phyloP scores from a whole-genome alignment of 2,113 vertebrate genomes.

The Aegotheles bennettii region DNA sequence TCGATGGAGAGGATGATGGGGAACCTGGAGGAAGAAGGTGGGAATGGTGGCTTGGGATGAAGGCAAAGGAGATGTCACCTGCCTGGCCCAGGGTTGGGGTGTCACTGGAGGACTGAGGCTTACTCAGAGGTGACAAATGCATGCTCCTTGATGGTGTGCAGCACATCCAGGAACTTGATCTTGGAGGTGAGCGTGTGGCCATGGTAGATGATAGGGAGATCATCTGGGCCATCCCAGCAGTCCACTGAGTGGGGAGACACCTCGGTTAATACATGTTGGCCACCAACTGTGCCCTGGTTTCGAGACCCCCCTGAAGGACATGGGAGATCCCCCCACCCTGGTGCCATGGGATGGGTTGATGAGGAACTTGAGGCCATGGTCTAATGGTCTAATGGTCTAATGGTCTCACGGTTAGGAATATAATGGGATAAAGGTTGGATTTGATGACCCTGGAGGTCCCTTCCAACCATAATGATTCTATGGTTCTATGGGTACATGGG shows the following conservation, averaged over 20 bases:
- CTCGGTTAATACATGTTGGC: neutral
- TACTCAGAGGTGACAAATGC: slow-evolving; percentile 86
- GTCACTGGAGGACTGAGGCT: neutral
- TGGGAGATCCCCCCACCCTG: accelerated
- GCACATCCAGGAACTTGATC: slow-evolving; percentile 87
- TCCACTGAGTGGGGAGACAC: slow-evolving; percentile 73
- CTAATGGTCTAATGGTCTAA: too few relatives aligned
- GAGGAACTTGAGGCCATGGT: too few relatives aligned
- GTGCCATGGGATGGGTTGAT: neutral
- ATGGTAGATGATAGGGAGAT: slow-evolving; percentile 88
- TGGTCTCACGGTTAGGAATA: too few relatives aligned
- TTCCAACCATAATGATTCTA: too few relatives aligned
- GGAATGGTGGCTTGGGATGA: neutral
- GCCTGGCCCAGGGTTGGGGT: neutral
- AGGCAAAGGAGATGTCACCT: neutral
- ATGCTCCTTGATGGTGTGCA: slow-evolving; percentile 87
- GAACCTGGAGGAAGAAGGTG: slow-evolving; percentile 65
- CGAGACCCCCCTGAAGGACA: too few relatives aligned
- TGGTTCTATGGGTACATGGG: neutral
- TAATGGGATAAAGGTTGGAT: too few relatives aligned
- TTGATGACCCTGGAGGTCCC: too few relatives aligned
- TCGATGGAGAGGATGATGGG: slow-evolving; percentile 87
- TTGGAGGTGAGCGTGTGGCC: slow-evolving; percentile 88
- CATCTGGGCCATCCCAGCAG: slow-evolving; percentile 87
- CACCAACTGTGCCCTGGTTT: accelerated